A percentile compares a stretch with the other conserved stretches of the same genome.
These are phyloP conservation scores for Styela clava DNA, from an alignment of 23 tunicate species.

Conservation along the genomic window DNA sequence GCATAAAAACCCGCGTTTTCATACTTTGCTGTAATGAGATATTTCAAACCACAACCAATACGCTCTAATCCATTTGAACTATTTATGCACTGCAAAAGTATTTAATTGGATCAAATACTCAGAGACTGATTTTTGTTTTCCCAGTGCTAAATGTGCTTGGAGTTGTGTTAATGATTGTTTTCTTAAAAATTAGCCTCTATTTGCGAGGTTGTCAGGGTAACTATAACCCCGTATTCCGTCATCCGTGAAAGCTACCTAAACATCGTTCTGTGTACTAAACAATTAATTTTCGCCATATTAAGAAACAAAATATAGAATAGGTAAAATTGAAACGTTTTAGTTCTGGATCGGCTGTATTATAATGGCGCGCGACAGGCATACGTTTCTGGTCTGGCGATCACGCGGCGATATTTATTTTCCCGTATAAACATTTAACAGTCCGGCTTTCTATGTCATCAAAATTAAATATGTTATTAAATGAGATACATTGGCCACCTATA, in stretches of 20 bases:
- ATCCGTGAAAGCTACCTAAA: conserved; percentile 33
- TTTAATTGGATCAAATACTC: neutral
- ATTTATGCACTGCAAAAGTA: neutral
- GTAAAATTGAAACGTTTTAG: conserved; percentile 2
- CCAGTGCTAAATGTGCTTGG: neutral
- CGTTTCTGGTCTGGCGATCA: neutral
- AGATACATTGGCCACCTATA: neutral
- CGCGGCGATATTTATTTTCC: neutral
- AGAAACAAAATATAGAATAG: conserved; percentile 2
- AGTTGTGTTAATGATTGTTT: neutral
- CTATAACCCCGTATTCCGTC: neutral
- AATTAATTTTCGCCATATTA: conserved; percentile 28
- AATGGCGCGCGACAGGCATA: neutral
- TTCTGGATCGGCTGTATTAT: neutral
- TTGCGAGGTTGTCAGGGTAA: neutral
- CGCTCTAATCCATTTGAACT: neutral
- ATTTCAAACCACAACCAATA: neutral
- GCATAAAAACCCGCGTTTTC: neutral
- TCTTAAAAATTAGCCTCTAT: neutral
- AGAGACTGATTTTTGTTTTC: neutral
- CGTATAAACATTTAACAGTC: neutral
- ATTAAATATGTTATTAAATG: neutral
- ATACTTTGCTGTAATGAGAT: neutral
- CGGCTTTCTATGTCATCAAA: neutral
- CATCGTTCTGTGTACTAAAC: conserved; percentile 29